phyloP scores from a whole-genome alignment of 2,888 invertebrate genomes.

The Drosophila paramelanica region DNA sequence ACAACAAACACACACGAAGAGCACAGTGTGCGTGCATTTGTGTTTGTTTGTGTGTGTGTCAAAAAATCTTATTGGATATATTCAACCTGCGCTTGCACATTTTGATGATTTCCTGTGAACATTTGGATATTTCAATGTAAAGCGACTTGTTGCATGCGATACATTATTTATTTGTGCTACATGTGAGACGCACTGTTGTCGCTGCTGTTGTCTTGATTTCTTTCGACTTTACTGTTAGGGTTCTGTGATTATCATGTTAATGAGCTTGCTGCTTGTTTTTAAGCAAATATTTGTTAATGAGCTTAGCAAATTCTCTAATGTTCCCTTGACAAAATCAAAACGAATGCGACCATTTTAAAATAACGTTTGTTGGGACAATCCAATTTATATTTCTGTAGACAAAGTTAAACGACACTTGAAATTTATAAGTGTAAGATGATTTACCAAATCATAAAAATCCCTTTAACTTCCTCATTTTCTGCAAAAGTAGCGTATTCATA shows the following conservation, averaged over 20 bases:
- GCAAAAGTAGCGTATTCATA: too few relatives aligned
- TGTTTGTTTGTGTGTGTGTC: conserved; percentile 27
- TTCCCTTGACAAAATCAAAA: conserved; percentile 29
- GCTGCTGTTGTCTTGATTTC: conserved; percentile 8
- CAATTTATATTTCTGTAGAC: too few relatives aligned
- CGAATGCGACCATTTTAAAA: conserved; percentile 22
- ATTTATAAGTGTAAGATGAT: too few relatives aligned
- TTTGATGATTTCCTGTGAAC: conserved; percentile 82
- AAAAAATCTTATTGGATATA: conserved; percentile 57
- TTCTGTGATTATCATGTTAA: conserved; percentile 47
- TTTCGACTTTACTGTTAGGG: conserved; percentile 28
- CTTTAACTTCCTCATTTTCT: too few relatives aligned
- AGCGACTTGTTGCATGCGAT: conserved; percentile 81
- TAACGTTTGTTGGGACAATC: conserved; percentile 11
- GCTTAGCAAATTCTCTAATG: conserved; percentile 17
- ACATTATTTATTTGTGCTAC: conserved; percentile 13
- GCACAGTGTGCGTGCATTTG: conserved; percentile 17
- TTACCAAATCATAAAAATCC: too few relatives aligned
- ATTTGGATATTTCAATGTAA: conserved; percentile 78
- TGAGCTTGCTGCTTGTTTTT: conserved; percentile 30
- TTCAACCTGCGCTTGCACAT: conserved; percentile 63
- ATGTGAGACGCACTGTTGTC: conserved; percentile 3
- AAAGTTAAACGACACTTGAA: too few relatives aligned
- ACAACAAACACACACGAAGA: conserved; percentile 16
- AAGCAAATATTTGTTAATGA: conserved; percentile 12